Evolutionary conservation across 1,140 invertebrate genomes (phyloP), one percentile per base, ranked within the genome.

Genomic region (Solenopsis fugax): DNA sequence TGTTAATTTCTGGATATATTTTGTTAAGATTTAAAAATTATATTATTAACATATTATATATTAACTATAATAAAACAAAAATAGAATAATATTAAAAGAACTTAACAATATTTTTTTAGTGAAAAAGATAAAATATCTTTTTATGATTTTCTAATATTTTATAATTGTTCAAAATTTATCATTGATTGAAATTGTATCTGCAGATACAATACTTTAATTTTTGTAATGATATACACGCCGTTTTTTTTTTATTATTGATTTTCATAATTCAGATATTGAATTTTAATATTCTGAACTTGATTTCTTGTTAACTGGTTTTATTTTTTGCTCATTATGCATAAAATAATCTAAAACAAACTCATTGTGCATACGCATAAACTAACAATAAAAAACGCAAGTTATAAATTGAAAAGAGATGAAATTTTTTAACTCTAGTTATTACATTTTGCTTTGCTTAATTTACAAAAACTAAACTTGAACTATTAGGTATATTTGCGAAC

Each of bases 11-110:
- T 45, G 5, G n/a, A 6, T 50, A 50, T 24, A 48, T 69, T 69
- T 50, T 72, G 10, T 18, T 67, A 21, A 41, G 37, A 65, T 65
- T 67, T 21, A 45, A 65, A 65, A 45, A 3, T 13, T 67, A 67
- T 6, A 29, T 62, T 34, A 45, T 67, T 67, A 67, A 67, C 7
- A 45, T 12, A n/a, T 37, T 21, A n/a, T n/a, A n/a, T n/a, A n/a
- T 16, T n/a, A 21, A 21, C 12, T 62, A 45, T 21, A 67, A 13
- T 67, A 6, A n/a, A 45, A 29, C 1, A 29, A 29, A 21, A 21
- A 67, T 5, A 60, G 12, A n/a, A 65, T n/a, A 21, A n/a, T 41
- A 41, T 65, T 58, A 58, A 7, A 34, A 34, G 2, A 21, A 29
- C 34, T 62, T 7, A 34, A 34, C 18, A 34, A 34, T 7, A 56